phyloP scores from a whole-genome alignment of 2,888 invertebrate genomes.

The Calephelis perditalis region DNA sequence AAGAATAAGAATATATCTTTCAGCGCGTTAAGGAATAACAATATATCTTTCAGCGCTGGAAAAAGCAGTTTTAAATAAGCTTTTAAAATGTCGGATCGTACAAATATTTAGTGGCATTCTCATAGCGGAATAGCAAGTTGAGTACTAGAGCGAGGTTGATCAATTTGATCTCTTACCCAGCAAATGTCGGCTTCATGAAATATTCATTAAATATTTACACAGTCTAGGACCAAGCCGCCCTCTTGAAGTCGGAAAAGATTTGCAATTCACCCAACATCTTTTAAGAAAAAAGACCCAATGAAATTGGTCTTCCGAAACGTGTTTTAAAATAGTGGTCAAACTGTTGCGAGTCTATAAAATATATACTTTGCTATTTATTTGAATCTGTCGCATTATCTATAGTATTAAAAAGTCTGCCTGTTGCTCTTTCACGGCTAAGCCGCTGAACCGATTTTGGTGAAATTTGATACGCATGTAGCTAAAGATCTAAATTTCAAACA shows the following conservation, averaged over 20 bases:
- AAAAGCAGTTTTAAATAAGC: neutral
- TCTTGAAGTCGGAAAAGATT: constrained; percentile 71
- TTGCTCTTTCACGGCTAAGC: no score
- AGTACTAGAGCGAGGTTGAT: constrained; percentile 40
- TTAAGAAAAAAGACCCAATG: constrained; percentile 58
- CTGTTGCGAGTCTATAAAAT: no score
- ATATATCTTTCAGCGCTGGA: no score
- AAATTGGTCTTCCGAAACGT: constrained; percentile 42
- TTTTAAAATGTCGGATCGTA: neutral
- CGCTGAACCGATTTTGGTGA: no score
- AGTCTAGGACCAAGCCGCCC: constrained; percentile 55
- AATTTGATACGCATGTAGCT: no score
- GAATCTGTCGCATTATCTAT: no score
- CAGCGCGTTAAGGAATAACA: no score
- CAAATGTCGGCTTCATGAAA: constrained; percentile 68
- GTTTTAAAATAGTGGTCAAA: no score
- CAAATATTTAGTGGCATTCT: neutral
- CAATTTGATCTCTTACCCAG: constrained; percentile 63
- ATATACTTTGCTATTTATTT: no score
- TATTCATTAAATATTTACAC: constrained; percentile 76
- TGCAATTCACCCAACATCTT: constrained; percentile 73
- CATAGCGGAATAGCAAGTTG: constrained; percentile 1
- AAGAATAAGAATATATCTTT: no score
- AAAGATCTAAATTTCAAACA: no score
- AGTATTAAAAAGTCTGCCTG: no score